Conservation (phyloP, 2,797 vertebrate genomes). For the Leptoclinus maculatus region DNA sequence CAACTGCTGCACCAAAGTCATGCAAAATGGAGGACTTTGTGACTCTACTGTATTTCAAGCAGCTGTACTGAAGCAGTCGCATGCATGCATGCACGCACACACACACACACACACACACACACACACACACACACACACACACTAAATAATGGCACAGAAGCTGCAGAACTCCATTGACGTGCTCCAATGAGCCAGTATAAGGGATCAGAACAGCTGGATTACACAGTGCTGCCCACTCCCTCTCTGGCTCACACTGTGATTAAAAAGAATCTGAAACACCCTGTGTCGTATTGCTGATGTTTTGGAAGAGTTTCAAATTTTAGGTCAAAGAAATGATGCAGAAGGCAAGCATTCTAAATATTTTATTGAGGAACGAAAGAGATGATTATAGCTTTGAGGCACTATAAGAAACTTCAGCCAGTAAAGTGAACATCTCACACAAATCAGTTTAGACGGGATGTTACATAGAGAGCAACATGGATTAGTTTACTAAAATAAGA, state of each 20-base stretch:
- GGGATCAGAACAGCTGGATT: slow-evolving; percentile 8
- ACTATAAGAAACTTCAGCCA: neutral
- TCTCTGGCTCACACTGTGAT: slow-evolving; percentile 21
- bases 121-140: slow-evolving; percentile 4
- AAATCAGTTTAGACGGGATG: neutral
- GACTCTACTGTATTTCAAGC: slow-evolving; percentile 10
- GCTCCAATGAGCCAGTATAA: slow-evolving; percentile 3
- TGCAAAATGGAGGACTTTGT: slow-evolving; percentile 39
- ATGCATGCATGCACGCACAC: slow-evolving; percentile 1
- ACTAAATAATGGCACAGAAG: neutral
- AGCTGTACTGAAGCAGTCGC: slow-evolving; percentile 10
- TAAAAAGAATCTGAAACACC: slow-evolving; percentile 13
- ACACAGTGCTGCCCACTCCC: neutral
- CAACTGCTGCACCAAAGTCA: slow-evolving; percentile 30
- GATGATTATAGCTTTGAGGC: neutral
- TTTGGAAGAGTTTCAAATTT: slow-evolving; percentile 14
- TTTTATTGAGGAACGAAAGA: slow-evolving; percentile 10
- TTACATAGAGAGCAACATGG: neutral
- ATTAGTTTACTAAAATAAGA: neutral
- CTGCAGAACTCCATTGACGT: neutral
- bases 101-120: neutral
- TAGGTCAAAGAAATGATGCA: slow-evolving; percentile 6
- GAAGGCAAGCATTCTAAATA: neutral
- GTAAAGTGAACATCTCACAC: neutral
- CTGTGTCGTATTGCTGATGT: neutral